Evolutionary conservation across 2,888 invertebrate species (phyloP).

Genomic region (Cryptus viduatorius): DNA sequence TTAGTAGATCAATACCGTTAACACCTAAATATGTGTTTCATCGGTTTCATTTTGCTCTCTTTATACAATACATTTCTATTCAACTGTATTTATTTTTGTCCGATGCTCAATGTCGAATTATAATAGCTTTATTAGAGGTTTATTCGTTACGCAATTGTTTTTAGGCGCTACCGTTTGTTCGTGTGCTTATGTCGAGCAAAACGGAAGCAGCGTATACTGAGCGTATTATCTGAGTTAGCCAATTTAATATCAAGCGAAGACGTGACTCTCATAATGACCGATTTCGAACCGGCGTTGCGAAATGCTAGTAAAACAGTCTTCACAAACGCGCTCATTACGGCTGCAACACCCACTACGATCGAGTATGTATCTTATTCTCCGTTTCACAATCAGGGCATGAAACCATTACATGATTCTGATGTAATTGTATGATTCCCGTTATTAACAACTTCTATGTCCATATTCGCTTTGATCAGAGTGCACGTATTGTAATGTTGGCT

Average conservation of each 20-base stretch:
- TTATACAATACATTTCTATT: background rate
- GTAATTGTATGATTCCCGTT: too few relatives aligned
- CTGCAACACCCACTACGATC: conserved; percentile 32
- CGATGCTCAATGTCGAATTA: too few relatives aligned
- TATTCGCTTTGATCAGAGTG: too few relatives aligned
- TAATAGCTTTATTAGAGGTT: too few relatives aligned
- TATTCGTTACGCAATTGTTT: background rate
- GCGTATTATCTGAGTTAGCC: background rate
- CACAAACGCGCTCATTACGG: conserved; percentile 17
- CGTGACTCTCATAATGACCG: conserved; percentile 11
- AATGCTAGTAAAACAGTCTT: conserved; percentile 23
- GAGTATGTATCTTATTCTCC: too few relatives aligned
- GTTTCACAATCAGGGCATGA: too few relatives aligned
- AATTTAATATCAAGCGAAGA: background rate
- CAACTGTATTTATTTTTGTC: background rate
- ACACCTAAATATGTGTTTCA: background rate
- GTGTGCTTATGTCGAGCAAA: conserved; percentile 27
- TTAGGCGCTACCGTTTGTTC: conserved; percentile 21
- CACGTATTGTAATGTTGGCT: too few relatives aligned
- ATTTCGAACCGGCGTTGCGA: conserved; percentile 40
- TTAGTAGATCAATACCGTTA: conserved; percentile 6
- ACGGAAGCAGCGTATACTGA: conserved; percentile 21
- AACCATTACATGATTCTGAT: too few relatives aligned
- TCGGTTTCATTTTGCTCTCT: background rate
- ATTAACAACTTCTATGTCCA: too few relatives aligned